phyloP scores from a whole-genome alignment of 2,888 invertebrate genomes.

The Trissolcus japonicus region DNA sequence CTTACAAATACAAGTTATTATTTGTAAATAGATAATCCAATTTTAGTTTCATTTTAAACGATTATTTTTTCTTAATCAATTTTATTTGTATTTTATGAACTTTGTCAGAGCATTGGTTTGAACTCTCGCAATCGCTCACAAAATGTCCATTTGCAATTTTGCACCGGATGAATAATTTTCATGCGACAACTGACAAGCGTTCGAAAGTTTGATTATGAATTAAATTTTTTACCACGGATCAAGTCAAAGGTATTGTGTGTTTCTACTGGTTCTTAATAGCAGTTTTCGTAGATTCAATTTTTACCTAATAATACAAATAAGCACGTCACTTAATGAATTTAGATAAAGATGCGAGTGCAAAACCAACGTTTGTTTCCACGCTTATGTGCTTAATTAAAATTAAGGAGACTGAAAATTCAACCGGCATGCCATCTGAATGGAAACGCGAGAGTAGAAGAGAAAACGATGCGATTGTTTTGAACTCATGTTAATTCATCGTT shows the following conservation, averaged over 20 bases:
- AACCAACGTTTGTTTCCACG: conserved; percentile 23
- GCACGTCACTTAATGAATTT: conserved; percentile 35
- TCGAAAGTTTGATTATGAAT: neutral
- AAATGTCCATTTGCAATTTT: neutral
- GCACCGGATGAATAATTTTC: neutral
- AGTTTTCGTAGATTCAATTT: conserved; percentile 34
- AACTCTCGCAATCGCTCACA: too few species aligned
- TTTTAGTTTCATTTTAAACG: too few species aligned
- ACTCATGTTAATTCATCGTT: conserved; percentile 38
- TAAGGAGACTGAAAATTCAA: conserved; percentile 25
- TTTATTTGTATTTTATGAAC: too few species aligned
- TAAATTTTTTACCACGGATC: conserved; percentile 15
- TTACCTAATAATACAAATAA: conserved; percentile 19
- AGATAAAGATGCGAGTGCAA: conserved; percentile 3
- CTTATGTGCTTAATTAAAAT: conserved; percentile 48
- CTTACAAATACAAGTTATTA: too few species aligned
- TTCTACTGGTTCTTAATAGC: conserved; percentile 34
- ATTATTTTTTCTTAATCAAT: too few species aligned
- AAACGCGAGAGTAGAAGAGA: neutral
- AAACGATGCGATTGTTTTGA: conserved; percentile 2
- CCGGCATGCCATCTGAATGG: conserved; percentile 17
- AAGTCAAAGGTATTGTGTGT: conserved; percentile 20
- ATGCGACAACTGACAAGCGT: conserved; percentile 3
- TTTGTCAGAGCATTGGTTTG: too few species aligned
- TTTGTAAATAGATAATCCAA: too few species aligned